phyloP scores from a whole-genome alignment of 2,797 vertebrate genomes.

The Balearica regulorum region DNA sequence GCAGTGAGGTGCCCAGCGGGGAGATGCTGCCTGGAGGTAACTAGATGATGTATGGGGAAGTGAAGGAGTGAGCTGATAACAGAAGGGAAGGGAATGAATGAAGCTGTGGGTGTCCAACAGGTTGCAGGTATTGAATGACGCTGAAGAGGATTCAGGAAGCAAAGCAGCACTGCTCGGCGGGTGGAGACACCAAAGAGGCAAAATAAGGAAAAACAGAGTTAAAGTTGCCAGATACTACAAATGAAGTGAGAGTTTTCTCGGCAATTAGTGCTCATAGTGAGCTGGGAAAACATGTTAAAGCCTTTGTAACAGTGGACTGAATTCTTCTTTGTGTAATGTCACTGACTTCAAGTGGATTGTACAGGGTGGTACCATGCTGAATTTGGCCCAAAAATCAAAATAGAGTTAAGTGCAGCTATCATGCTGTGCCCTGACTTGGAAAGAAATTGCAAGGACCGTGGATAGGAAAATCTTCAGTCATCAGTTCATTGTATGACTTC shows the following conservation, averaged over 20 bases:
- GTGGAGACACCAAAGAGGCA: neutral
- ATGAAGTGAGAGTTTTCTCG: neutral
- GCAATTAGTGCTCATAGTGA: neutral
- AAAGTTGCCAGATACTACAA: neutral
- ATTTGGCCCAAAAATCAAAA: neutral
- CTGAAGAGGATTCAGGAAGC: neutral
- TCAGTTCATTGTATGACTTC: conserved; percentile 61
- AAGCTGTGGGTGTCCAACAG: neutral
- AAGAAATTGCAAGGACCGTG: conserved; percentile 12
- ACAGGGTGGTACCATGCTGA: neutral
- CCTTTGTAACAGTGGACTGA: neutral
- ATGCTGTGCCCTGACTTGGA: conserved; percentile 4
- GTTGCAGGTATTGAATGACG: neutral
- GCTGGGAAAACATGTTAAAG: neutral
- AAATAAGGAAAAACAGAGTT: neutral
- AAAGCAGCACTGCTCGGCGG: neutral
- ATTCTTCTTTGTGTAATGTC: neutral
- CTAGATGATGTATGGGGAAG: neutral
- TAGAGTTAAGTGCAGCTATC: neutral
- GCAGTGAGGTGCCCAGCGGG: neutral
- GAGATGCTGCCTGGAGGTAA: neutral
- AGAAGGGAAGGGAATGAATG: neutral
- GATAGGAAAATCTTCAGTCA: conserved; percentile 60
- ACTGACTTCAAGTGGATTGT: neutral
- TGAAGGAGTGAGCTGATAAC: neutral